Conservation (phyloP, 2,113 vertebrate genomes). For the Callipepla californica region DNA sequence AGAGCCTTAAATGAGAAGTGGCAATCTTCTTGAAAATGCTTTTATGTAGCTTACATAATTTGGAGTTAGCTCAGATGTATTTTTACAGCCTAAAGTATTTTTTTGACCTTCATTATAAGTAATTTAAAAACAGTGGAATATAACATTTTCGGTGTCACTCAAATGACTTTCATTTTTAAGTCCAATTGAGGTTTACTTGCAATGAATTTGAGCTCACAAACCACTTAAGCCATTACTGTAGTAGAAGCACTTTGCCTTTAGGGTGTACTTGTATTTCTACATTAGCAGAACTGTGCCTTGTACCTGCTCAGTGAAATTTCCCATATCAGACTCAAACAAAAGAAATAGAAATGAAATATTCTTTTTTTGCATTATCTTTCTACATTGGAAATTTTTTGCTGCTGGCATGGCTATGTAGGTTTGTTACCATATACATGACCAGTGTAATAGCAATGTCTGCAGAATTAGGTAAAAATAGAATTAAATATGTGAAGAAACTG, state of each 20-base stretch:
- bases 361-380: neutral
- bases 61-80: neutral
- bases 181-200: constrained; percentile 51
- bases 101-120: constrained; percentile 48
- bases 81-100: constrained; percentile 17
- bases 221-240: constrained; percentile 33
- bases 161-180: constrained; percentile 48
- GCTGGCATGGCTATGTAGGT: neutral
- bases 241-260: constrained; percentile 36
- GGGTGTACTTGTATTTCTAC: constrained; percentile 30
- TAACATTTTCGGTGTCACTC: constrained; percentile 30
- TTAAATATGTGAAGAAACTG: neutral
- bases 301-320: constrained; percentile 26
- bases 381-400: neutral
- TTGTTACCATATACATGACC: neutral
- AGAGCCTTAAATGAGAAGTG: neutral
- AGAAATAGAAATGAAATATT: neutral
- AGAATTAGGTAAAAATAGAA: constrained; percentile 28
- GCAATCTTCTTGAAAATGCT: neutral
- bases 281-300: constrained; percentile 21
- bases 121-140: constrained; percentile 26
- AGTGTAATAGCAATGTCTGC: neutral
- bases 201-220: constrained; percentile 49
- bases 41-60: neutral
- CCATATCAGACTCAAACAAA: neutral